Percentiles rank a stretch among this genome's conserved stretches.
These are phyloP conservation scores for Agrotis clavis DNA, from an alignment of 2,888 invertebrate species.

Conservation along the genomic window DNA sequence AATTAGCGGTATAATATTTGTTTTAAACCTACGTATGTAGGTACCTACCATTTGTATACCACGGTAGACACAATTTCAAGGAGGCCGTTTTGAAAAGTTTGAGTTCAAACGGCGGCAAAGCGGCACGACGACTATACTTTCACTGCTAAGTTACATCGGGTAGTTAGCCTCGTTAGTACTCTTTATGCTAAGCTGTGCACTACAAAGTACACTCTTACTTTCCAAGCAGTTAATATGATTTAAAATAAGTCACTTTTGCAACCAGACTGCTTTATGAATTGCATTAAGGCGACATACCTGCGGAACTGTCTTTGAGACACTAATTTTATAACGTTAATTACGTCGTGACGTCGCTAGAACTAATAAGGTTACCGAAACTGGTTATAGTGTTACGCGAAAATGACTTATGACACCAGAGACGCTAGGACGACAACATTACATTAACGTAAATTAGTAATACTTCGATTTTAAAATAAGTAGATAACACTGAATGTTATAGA, in stretches of 20 bases:
- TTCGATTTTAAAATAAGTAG: too few relatives aligned
- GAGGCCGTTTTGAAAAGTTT: background rate
- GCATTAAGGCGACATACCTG: background rate
- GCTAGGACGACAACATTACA: too few relatives aligned
- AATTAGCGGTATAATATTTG: background rate
- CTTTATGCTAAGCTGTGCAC: background rate
- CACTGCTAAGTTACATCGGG: background rate
- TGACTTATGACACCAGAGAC: background rate
- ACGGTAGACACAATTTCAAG: background rate
- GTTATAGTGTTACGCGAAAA: background rate
- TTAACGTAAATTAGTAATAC: too few relatives aligned
- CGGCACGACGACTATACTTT: too few relatives aligned
- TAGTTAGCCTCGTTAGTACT: background rate
- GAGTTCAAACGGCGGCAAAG: background rate
- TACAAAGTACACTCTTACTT: background rate
- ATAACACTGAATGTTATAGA: too few relatives aligned
- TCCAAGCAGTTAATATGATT: background rate
- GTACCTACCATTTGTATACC: background rate
- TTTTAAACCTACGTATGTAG: background rate
- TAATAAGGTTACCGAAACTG: background rate
- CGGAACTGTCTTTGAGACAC: background rate
- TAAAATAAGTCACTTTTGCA: background rate
- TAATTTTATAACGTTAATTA: slow-evolving; percentile 12
- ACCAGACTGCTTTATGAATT: background rate
- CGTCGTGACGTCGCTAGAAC: background rate